These are phyloP conservation scores for Jacana jacana DNA, from an alignment of 2,113 vertebrate genomes.

Conservation along the genomic window DNA sequence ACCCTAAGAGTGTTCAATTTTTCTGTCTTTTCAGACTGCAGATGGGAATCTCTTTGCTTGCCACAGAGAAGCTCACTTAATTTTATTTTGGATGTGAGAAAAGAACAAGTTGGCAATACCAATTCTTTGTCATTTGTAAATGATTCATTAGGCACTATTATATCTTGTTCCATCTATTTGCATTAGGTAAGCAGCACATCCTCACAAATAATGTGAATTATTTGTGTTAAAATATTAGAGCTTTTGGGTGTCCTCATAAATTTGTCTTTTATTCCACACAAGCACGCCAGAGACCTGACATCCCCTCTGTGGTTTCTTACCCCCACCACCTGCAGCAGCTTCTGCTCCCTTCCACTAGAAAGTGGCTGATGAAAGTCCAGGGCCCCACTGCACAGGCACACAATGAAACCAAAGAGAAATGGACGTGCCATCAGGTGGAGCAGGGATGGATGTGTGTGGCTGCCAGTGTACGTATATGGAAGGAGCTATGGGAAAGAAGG, in stretches of 20 bases:
- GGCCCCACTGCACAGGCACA: fast-evolving
- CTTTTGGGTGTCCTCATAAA: not conserved
- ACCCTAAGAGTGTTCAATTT: not conserved
- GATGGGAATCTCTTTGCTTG: not conserved
- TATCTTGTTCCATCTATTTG: not conserved
- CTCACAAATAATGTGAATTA: not conserved
- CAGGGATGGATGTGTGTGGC: not conserved
- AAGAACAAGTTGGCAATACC: not conserved
- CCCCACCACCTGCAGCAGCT: not conserved
- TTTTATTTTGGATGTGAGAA: not conserved
- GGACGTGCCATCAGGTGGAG: fast-evolving
- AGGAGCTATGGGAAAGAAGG: not conserved
- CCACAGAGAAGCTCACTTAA: not conserved
- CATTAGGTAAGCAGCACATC: not conserved
- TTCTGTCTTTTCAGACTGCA: not conserved
- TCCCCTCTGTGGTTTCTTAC: not conserved
- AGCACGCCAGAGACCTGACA: not conserved
- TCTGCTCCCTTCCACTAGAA: not conserved
- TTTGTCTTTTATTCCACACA: not conserved
- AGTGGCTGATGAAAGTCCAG: not conserved
- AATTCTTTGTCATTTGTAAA: not conserved
- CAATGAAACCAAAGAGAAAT: not conserved
- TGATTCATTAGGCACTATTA: not conserved
- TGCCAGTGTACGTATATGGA: not conserved
- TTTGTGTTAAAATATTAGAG: not conserved